These are phyloP conservation scores for Cryptomyrus ogoouensis DNA, from an alignment of 2,113 vertebrate genomes.

Conservation along the genomic window DNA sequence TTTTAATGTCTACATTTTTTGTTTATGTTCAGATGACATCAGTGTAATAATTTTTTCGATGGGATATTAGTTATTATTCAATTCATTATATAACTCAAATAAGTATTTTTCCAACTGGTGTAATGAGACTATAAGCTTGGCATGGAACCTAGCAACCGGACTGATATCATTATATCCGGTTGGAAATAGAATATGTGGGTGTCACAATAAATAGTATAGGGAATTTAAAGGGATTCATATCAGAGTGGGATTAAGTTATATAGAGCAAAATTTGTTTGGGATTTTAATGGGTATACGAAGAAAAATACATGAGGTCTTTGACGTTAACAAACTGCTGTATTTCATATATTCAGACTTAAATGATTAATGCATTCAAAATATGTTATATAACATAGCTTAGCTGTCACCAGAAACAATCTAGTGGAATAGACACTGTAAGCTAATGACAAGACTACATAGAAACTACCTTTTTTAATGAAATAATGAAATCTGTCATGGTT, in stretches of 20 bases:
- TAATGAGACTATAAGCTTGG: neutral
- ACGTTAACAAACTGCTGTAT: neutral
- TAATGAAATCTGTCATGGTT: neutral
- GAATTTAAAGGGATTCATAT: constrained; percentile 16
- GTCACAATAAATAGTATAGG: constrained; percentile 21
- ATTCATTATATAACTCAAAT: neutral
- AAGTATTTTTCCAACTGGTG: constrained; percentile 13
- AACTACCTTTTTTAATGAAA: neutral
- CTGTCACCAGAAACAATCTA: neutral
- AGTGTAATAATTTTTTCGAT: neutral
- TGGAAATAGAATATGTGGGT: constrained; percentile 26
- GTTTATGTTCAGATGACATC: neutral
- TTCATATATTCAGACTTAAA: neutral
- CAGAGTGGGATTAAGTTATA: constrained; percentile 17
- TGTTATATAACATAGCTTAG: neutral
- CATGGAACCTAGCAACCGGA: constrained; percentile 24
- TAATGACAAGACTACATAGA: neutral
- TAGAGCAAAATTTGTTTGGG: constrained; percentile 7
- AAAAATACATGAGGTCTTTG: neutral
- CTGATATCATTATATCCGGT: constrained; percentile 20
- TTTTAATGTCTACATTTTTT: neutral
- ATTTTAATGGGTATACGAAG: neutral
- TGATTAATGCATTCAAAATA: neutral
- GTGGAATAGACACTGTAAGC: neutral
- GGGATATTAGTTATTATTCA: neutral